phyloP scores from a whole-genome alignment of 2,113 vertebrate species.

The Taxidea taxus region DNA sequence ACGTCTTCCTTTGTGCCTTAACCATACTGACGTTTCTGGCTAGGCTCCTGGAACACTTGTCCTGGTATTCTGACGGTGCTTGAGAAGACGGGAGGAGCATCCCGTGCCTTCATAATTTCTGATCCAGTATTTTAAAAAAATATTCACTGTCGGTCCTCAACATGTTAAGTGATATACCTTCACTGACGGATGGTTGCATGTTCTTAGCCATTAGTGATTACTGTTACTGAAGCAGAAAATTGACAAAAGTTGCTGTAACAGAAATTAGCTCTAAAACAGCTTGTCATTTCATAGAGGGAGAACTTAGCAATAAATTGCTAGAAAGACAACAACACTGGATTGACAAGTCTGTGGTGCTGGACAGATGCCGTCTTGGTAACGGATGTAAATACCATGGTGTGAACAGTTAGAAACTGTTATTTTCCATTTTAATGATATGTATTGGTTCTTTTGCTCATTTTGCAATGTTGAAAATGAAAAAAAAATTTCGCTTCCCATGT shows the following conservation, averaged over 20 bases:
- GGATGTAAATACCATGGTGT: background rate
- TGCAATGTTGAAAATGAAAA: background rate
- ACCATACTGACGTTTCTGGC: background rate
- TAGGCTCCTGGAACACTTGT: background rate
- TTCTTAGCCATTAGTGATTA: background rate
- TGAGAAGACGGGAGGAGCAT: background rate
- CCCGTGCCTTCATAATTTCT: background rate
- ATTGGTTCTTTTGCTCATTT: background rate
- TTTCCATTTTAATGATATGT: background rate
- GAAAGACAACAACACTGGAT: background rate
- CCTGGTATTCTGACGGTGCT: background rate
- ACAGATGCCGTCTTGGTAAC: background rate
- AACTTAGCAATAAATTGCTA: background rate
- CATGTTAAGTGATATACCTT: background rate
- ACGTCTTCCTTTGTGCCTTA: constrained; percentile 14
- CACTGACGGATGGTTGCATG: background rate
- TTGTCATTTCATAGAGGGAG: background rate
- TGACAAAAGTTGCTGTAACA: background rate
- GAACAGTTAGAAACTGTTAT: background rate
- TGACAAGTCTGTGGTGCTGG: background rate
- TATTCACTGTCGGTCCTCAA: background rate
- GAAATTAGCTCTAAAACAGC: background rate
- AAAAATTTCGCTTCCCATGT: background rate
- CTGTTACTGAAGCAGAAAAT: background rate
- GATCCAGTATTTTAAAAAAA: background rate